Conservation (phyloP, 2,797 vertebrate species). For the Sebastolobus alascanus region DNA sequence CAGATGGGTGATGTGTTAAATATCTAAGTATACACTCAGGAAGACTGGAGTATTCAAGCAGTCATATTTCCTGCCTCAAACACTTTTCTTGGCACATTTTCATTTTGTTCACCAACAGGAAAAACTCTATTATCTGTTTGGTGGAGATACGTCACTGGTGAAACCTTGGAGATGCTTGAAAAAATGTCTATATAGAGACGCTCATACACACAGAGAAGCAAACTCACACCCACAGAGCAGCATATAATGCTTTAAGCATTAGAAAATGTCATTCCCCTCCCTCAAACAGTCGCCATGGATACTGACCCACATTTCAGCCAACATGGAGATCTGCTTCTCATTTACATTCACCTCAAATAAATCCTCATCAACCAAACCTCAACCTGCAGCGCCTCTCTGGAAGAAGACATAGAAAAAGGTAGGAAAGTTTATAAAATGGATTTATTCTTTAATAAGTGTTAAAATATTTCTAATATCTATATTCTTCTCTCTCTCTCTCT, state of each 20-base stretch:
- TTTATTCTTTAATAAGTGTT: too few relatives aligned
- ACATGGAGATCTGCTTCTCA: slow-evolving; percentile 29
- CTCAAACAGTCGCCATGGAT: slow-evolving; percentile 57
- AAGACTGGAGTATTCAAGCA: slow-evolving; percentile 1
- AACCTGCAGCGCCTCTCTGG: not conserved
- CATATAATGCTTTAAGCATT: slow-evolving; percentile 22
- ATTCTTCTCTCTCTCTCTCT: too few relatives aligned
- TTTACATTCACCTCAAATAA: slow-evolving; percentile 50
- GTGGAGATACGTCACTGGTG: not conserved
- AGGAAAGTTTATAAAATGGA: too few relatives aligned
- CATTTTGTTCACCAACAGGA: not conserved
- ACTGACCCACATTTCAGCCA: slow-evolving; percentile 60
- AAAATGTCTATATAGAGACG: not conserved
- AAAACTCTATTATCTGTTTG: not conserved
- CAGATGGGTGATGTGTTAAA: slow-evolving; percentile 37
- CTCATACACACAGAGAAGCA: slow-evolving; percentile 15
- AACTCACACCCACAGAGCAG: slow-evolving; percentile 5
- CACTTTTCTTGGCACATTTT: not conserved
- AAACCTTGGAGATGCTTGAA: slow-evolving; percentile 2
- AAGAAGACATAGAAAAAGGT: not conserved
- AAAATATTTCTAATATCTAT: too few relatives aligned
- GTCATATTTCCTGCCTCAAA: slow-evolving; percentile 5
- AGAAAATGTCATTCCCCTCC: slow-evolving; percentile 16
- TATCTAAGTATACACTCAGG: slow-evolving; percentile 29
- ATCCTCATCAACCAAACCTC: not conserved